Conservation (phyloP, 2,113 vertebrate species). For the Cryptoleucopteryx plumbea region DNA sequence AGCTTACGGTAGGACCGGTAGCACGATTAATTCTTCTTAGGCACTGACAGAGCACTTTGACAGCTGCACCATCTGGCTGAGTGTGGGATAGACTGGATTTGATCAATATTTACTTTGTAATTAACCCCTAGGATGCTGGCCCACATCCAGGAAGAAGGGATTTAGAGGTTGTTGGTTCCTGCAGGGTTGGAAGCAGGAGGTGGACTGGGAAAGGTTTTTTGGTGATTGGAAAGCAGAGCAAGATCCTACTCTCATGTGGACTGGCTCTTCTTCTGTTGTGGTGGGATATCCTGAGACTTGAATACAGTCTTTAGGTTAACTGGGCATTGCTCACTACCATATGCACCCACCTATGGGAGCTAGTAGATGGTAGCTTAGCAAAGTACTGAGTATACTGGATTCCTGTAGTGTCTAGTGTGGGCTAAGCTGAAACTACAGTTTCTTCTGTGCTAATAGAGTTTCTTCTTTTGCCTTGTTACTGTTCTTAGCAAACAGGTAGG, state of each 20-base stretch:
- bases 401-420: background rate
- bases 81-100: background rate
- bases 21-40: background rate
- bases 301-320: background rate
- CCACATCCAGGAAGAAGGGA: background rate
- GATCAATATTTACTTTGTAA: background rate
- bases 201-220: background rate
- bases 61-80: background rate
- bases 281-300: background rate
- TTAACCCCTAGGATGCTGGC: background rate
- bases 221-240: background rate
- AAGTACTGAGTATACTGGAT: background rate
- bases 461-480: background rate
- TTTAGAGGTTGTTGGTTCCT: background rate
- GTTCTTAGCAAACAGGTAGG: background rate
- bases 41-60: background rate
- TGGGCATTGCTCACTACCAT: background rate
- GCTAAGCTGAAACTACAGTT: background rate
- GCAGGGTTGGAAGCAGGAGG: background rate
- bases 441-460: background rate
- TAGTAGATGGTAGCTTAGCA: background rate
- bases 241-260: background rate
- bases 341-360: background rate
- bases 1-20: rapidly evolving
- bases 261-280: background rate